A percentile compares a stretch with the other conserved stretches of the same genome.
These are phyloP conservation scores for Hypolimnas misippus DNA, from an alignment of 2,888 invertebrate genomes.

Conservation along the genomic window DNA sequence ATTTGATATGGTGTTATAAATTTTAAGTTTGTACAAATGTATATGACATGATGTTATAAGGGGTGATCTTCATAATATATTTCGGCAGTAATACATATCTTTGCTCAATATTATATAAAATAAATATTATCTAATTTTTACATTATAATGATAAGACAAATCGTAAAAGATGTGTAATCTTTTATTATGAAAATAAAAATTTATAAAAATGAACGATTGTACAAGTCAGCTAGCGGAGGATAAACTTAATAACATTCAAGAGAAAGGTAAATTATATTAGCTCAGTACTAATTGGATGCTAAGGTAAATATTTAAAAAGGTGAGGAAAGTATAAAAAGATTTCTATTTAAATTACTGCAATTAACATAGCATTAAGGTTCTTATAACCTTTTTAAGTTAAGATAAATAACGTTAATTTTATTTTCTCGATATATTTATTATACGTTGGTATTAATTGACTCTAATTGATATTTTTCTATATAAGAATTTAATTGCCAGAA, in stretches of 20 bases:
- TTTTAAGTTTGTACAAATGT: too few species aligned
- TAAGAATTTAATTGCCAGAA: background rate
- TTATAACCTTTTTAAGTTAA: background rate
- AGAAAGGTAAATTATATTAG: constrained; percentile 61
- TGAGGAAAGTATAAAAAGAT: constrained; percentile 66
- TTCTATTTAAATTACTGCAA: constrained; percentile 78
- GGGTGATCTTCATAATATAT: too few species aligned
- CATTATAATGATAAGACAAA: too few species aligned
- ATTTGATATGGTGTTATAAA: too few species aligned
- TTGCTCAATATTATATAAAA: too few species aligned
- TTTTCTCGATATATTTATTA: background rate
- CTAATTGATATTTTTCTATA: background rate
- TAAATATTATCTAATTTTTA: too few species aligned
- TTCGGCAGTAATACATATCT: too few species aligned
- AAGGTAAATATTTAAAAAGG: constrained; percentile 80
- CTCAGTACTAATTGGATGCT: constrained; percentile 77
- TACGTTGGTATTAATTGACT: background rate
- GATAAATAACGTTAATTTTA: background rate
- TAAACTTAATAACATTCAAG: constrained; percentile 36
- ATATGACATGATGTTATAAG: too few species aligned
- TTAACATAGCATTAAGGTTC: constrained; percentile 34
- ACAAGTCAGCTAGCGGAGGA: constrained; percentile 2
- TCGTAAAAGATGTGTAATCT: too few species aligned
- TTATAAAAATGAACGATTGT: too few species aligned
- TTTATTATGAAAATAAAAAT: too few species aligned